Evolutionary conservation across 2,797 vertebrate genomes (phyloP).

Genomic region (Chiloscyllium punctatum): DNA sequence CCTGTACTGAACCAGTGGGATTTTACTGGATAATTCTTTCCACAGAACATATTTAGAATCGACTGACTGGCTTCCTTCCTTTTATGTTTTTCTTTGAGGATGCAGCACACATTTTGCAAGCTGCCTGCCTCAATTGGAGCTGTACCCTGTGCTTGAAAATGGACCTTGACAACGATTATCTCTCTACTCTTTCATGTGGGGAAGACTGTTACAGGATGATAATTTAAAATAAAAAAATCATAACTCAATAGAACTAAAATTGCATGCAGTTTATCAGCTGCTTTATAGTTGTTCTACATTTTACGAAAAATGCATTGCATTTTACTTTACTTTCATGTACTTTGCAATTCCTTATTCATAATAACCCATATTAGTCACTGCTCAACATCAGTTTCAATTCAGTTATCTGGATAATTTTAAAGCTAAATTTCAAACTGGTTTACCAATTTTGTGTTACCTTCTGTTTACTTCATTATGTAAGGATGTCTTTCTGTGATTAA

Average conservation of each 20-base stretch:
- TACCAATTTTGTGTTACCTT: background rate
- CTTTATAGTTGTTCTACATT: background rate
- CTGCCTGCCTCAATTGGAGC: background rate
- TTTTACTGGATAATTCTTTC: background rate
- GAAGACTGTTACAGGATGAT: background rate
- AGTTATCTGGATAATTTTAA: background rate
- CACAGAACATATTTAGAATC: background rate
- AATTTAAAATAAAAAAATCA: background rate
- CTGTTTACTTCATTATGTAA: background rate
- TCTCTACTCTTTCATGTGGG: background rate
- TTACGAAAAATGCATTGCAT: background rate
- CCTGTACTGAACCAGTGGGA: background rate
- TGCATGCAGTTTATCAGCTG: background rate
- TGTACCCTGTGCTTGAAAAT: background rate
- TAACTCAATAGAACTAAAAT: background rate
- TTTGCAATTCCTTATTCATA: background rate
- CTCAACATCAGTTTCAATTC: background rate
- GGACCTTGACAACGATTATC: background rate
- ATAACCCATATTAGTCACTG: background rate
- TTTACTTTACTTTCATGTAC: background rate
- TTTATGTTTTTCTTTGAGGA: background rate
- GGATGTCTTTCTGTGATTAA: background rate
- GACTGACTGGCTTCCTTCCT: background rate
- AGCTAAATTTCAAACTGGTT: background rate
- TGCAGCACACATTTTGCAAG: background rate